These are phyloP conservation scores for Psittacula cyanocephala DNA, from an alignment of 2,113 vertebrate genomes.

Conservation along the genomic window DNA sequence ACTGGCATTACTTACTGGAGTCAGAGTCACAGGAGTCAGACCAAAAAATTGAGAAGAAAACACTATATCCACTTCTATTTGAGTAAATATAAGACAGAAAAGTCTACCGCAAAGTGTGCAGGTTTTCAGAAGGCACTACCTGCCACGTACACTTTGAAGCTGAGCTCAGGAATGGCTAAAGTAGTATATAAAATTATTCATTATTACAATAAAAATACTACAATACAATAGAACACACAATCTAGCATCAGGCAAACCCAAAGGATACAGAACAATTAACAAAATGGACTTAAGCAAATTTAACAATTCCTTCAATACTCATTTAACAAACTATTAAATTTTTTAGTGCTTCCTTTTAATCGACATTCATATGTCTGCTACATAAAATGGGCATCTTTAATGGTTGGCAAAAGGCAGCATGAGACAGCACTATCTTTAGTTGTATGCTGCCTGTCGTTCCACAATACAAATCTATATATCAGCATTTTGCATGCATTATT, in stretches of 20 bases:
- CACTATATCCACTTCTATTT: not conserved
- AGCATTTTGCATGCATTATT: not conserved
- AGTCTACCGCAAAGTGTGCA: not conserved
- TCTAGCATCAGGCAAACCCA: not conserved
- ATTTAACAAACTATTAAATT: not conserved
- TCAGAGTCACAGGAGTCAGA: conserved; percentile 72
- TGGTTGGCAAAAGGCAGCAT: not conserved
- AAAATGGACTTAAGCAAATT: not conserved
- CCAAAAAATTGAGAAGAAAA: conserved; percentile 56
- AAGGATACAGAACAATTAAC: not conserved
- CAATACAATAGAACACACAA: not conserved
- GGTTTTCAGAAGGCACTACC: not conserved
- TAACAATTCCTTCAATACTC: not conserved
- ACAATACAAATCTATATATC: not conserved
- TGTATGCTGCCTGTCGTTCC: not conserved
- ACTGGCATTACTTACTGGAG: conserved; percentile 73
- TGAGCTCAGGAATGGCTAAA: not conserved
- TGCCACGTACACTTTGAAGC: not conserved
- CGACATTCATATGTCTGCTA: not conserved
- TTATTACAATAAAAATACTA: not conserved
- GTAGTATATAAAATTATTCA: not conserved
- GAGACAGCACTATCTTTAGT: rapidly evolving
- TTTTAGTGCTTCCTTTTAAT: not conserved
- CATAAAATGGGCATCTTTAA: not conserved
- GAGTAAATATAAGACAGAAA: not conserved